Conservation (phyloP, 2,113 vertebrate genomes). For the Dasypus novemcinctus region DNA sequence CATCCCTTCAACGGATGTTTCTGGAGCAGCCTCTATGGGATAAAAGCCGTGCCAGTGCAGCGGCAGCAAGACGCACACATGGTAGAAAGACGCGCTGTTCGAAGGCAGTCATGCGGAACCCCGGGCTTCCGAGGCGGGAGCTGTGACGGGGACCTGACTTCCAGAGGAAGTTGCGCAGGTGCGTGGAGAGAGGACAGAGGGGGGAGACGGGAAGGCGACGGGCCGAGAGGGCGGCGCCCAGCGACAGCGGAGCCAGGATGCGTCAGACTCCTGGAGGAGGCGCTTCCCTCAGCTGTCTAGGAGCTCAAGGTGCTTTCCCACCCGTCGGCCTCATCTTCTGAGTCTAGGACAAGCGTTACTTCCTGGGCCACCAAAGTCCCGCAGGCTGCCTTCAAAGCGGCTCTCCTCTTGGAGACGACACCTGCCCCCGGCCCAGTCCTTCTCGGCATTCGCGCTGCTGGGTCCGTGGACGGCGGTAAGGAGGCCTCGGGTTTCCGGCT, state of each 20-base stretch:
- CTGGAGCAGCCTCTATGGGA: rapidly evolving
- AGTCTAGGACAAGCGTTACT: rapidly evolving
- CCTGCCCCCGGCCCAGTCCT: neutral
- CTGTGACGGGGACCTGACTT: rapidly evolving
- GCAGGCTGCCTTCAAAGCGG: rapidly evolving
- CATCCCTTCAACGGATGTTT: rapidly evolving
- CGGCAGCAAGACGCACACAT: rapidly evolving
- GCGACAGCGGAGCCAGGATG: rapidly evolving
- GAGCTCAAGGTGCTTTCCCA: rapidly evolving
- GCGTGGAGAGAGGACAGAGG: neutral
- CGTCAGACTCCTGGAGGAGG: rapidly evolving
- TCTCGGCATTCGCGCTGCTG: too few species aligned
- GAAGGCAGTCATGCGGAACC: rapidly evolving
- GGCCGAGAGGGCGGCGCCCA: rapidly evolving
- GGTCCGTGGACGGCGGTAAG: rapidly evolving
- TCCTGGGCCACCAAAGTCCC: neutral
- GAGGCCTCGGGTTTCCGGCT: neutral
- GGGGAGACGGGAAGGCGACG: rapidly evolving
- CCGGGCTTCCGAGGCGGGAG: rapidly evolving
- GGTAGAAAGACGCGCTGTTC: rapidly evolving
- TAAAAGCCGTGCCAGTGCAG: rapidly evolving
- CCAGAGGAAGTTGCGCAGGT: rapidly evolving
- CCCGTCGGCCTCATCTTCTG: rapidly evolving
- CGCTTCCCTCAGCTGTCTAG: rapidly evolving
- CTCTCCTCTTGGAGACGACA: neutral